Conservation (phyloP, 2,797 vertebrate species). For the Enteromius trimaculatus region DNA sequence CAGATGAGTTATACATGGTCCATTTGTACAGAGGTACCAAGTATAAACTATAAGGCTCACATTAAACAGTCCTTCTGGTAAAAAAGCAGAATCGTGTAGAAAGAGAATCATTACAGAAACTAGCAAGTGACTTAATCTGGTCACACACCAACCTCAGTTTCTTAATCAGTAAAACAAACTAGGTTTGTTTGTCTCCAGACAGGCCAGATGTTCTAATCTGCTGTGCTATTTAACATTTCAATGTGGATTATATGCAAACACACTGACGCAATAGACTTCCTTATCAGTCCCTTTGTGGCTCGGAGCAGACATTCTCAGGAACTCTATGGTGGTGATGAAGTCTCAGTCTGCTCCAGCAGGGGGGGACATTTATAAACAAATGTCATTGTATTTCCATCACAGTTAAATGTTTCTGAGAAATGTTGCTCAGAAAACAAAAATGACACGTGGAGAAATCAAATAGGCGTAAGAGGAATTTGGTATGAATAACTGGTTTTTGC, state of each 20-base stretch:
- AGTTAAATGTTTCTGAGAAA: not conserved
- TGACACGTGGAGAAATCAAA: not conserved
- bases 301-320: not conserved
- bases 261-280: not conserved
- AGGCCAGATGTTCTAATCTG: constrained; percentile 68
- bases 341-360: constrained; percentile 1
- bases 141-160: not conserved
- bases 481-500: not conserved
- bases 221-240: constrained; percentile 28
- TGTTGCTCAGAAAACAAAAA: not conserved
- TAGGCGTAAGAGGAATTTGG: not conserved
- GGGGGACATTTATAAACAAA: not conserved
- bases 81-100: constrained; percentile 91
- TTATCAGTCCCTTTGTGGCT: not conserved
- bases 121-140: not conserved
- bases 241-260: constrained; percentile 23
- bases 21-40: constrained; percentile 86
- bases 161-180: not conserved
- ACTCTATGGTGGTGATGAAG: not conserved
- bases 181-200: constrained; percentile 65
- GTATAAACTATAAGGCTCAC: not conserved
- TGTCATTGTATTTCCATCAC: not conserved
- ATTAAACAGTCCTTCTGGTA: constrained; percentile 70
- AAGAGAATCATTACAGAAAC: constrained; percentile 28
- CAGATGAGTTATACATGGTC: constrained; percentile 84